phyloP scores from a whole-genome alignment of 2,113 vertebrate species.

The Plecotus auritus region DNA sequence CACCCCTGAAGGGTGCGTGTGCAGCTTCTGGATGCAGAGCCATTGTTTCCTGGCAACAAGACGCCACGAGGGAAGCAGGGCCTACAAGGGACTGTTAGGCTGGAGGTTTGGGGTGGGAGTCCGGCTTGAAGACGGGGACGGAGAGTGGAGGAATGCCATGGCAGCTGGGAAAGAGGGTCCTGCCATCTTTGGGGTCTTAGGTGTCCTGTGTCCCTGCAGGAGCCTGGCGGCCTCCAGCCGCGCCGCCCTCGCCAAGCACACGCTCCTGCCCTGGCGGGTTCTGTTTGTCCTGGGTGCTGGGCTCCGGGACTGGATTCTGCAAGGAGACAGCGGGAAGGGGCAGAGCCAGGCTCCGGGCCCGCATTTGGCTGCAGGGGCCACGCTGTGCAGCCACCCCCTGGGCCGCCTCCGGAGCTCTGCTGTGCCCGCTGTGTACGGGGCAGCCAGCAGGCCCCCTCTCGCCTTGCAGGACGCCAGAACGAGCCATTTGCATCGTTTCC shows the following conservation, averaged over 20 bases:
- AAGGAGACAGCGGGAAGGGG: not conserved
- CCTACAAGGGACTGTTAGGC: accelerated
- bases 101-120: not conserved
- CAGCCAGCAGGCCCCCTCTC: not conserved
- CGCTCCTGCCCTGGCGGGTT: accelerated
- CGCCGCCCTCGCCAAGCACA: accelerated
- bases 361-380: not conserved
- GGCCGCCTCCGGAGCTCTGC: not conserved
- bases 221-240: not conserved
- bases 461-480: accelerated
- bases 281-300: not conserved
- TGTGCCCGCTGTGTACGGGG: accelerated
- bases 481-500: accelerated
- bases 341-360: not conserved
- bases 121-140: not conserved
- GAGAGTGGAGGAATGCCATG: not conserved
- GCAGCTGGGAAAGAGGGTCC: not conserved
- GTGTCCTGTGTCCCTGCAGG: not conserved
- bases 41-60: not conserved
- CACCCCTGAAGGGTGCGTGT: not conserved
- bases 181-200: accelerated
- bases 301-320: accelerated
- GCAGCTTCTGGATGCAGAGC: no score
- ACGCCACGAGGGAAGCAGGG: no score
- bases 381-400: accelerated